Base-by-base conservation (phyloP, 2,797 vertebrate genomes). In the Tragelaphus oryx region DNA sequence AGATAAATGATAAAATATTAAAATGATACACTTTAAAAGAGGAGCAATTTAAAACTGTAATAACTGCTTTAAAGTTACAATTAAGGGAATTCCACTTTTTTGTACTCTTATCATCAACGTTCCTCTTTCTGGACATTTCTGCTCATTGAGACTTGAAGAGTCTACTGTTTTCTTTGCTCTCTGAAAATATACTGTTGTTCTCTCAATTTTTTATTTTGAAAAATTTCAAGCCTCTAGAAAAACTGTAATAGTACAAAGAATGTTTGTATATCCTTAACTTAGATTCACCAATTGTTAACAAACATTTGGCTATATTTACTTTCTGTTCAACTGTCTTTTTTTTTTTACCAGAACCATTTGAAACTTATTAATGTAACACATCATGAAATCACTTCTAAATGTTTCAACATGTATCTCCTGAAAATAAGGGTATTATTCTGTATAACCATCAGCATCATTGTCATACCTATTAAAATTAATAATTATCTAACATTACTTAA, bases 1-100 rank as follows among this genome's bases (percentile, higher is more conserved):
- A 95, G 93, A 86, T 44, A 93, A 62, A 6, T 83, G 33, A 62
- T 65, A 82, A 80, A 89, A 87, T 20, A 85, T 48, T 93, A 68
- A 84, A 84, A 86, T 8, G 68, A 48, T 33, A 84, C 62, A 22
- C 76, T 59, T 91, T 85, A 74, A 93, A 93, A 80, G 48, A 84
- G 44, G 28, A 87, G 48, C 91, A 62, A 96, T 60, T 95, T 81
- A 79, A 87, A 87, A 82, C 10, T 28, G 14, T 8, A 91, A 7
- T 75, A 89, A 94, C 59, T 50, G 44, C 52, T 94, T 71, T 83
- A 87, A 87, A 55, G 80, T 28, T 33, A 55, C 13, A 50, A 55
- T n/a, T 44, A 59, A 89, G 5, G 11, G 46, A 91, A 59, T 80
- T 76, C 16, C 55, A 33, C 28, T 71, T 71, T 88, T 75, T 54